These are phyloP conservation scores for Drosophila anceps DNA, from an alignment of 2,888 invertebrate species.

Conservation along the genomic window DNA sequence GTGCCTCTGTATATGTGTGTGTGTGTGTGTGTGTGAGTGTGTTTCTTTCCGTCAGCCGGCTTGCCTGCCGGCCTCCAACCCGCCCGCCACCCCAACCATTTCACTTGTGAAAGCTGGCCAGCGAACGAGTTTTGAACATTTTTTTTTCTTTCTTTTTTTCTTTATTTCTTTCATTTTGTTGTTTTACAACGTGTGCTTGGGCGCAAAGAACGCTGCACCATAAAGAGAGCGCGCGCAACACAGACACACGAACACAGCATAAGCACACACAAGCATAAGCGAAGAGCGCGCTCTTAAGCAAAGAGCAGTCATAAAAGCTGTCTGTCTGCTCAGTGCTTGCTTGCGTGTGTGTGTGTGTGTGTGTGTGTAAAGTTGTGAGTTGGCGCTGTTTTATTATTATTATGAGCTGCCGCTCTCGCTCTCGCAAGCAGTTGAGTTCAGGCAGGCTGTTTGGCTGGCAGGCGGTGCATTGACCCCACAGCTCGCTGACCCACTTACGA, in stretches of 20 bases:
- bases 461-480: slow-evolving; percentile 86
- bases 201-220: slow-evolving; percentile 49
- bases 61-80: slow-evolving; percentile 31
- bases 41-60: slow-evolving; percentile 57
- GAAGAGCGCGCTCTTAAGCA: slow-evolving; percentile 34
- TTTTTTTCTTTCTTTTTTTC: slow-evolving; percentile 11
- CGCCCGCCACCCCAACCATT: slow-evolving; percentile 33
- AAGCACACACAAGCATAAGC: background rate
- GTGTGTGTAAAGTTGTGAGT: slow-evolving; percentile 45
- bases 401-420: slow-evolving; percentile 52
- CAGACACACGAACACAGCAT: background rate
- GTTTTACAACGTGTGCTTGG: slow-evolving; percentile 36
- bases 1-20: slow-evolving; percentile 2
- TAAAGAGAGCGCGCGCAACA: slow-evolving; percentile 7
- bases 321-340: slow-evolving; percentile 28
- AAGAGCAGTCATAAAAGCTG: slow-evolving; percentile 41
- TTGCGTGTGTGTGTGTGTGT: slow-evolving; percentile 17
- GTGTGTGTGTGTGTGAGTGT: slow-evolving; percentile 31
- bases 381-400: slow-evolving; percentile 59
- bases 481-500: slow-evolving; percentile 86
- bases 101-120: slow-evolving; percentile 74
- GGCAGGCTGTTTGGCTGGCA: slow-evolving; percentile 31
- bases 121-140: slow-evolving; percentile 64
- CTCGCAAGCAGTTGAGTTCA: slow-evolving; percentile 32
- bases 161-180: background rate